phyloP scores from a whole-genome alignment of 2,113 vertebrate genomes.

The Centropus unirufus region DNA sequence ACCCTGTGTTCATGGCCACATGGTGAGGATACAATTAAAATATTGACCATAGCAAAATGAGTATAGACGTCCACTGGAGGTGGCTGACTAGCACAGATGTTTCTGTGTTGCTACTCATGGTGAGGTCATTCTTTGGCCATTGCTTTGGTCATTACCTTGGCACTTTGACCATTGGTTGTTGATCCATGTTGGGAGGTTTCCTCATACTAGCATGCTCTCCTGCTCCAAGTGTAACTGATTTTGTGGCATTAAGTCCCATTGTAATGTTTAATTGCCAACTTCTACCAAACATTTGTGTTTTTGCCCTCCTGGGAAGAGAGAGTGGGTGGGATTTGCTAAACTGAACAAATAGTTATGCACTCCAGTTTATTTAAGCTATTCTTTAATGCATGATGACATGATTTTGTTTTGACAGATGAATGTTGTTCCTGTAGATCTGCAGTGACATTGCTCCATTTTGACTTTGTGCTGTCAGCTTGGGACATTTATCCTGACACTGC shows the following conservation, averaged over 20 bases:
- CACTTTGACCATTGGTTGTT: background rate
- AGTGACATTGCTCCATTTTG: conserved; percentile 45
- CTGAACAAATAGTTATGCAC: background rate
- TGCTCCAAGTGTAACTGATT: background rate
- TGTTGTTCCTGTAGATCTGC: conserved; percentile 37
- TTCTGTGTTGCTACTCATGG: background rate
- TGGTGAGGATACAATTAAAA: background rate
- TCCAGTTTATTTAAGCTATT: conserved; percentile 31
- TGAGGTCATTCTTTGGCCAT: rapidly evolving
- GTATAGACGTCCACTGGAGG: background rate
- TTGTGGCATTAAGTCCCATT: background rate
- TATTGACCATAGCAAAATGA: background rate
- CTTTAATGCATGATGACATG: conserved; percentile 6
- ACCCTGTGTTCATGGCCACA: background rate
- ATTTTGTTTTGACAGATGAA: conserved; percentile 55
- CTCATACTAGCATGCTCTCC: rapidly evolving
- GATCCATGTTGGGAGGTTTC: background rate
- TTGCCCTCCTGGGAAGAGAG: background rate
- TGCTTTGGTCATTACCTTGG: background rate
- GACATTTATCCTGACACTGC: conserved; percentile 52
- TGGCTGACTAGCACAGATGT: background rate
- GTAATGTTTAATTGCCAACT: background rate
- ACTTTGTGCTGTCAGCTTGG: conserved; percentile 52
- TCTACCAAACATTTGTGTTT: background rate
- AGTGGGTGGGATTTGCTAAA: conserved; percentile 17